These are phyloP conservation scores for Corydoras sp. DNA, from an alignment of 2,113 vertebrate genomes.

Conservation along the genomic window DNA sequence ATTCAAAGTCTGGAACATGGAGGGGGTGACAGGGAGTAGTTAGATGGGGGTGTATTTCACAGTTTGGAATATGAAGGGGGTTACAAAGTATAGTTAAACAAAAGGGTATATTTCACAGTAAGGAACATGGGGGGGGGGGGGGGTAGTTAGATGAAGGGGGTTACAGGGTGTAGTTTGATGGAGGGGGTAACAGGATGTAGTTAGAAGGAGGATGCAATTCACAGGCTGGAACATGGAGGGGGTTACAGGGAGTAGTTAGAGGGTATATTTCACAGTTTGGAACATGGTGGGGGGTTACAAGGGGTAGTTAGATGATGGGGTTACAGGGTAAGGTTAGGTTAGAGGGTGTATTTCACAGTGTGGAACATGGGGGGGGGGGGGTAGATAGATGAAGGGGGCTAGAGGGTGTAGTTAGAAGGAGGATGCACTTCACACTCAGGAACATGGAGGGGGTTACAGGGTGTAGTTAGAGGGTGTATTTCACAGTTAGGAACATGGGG, in stretches of 20 bases:
- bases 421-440: conserved; percentile 48
- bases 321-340: background rate
- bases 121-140: background rate
- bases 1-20: background rate
- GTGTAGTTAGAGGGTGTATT: background rate
- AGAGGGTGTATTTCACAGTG: conserved; percentile 46
- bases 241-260: no score
- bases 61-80: conserved; percentile 19
- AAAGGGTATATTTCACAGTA: background rate
- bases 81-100: conserved; percentile 1
- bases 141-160: background rate
- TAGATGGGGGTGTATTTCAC: background rate
- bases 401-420: conserved; percentile 1
- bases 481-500: background rate
- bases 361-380: conserved; percentile 41
- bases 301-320: no score
- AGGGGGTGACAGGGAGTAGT: background rate
- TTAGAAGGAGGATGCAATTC: no score
- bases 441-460: conserved; percentile 22
- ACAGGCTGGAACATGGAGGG: background rate
- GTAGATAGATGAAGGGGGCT: no score
- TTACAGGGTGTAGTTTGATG: background rate
- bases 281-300: background rate
- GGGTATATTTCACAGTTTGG: no score
- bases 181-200: background rate